Conservation (phyloP, 2,888 invertebrate genomes). For the Lithodes maja region DNA sequence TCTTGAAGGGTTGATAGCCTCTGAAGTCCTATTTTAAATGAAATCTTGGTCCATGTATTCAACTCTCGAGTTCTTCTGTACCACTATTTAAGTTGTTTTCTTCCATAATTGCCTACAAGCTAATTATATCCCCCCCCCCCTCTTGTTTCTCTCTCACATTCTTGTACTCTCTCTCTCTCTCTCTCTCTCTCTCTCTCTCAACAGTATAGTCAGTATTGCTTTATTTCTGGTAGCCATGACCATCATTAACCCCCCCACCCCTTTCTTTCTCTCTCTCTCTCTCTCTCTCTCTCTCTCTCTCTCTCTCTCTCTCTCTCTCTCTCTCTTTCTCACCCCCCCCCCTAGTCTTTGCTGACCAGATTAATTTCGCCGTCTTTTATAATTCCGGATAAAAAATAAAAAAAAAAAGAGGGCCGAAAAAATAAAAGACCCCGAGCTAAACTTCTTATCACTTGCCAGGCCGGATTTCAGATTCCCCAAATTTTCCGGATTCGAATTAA, state of each 20-base stretch:
- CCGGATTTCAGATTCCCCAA: neutral
- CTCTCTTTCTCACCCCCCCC: neutral
- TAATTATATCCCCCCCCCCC: neutral
- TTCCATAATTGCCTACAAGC: too few relatives aligned
- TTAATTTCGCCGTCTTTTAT: neutral
- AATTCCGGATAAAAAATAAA: neutral
- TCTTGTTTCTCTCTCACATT: neutral
- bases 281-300: neutral
- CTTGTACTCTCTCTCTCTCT: neutral
- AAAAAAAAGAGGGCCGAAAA: neutral
- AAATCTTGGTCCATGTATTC: too few relatives aligned
- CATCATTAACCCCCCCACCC: neutral
- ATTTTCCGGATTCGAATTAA: neutral
- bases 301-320: neutral
- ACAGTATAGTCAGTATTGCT: neutral
- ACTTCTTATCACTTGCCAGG: neutral
- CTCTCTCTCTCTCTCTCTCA: conserved; percentile 13
- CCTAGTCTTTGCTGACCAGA: neutral
- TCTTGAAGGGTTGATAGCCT: too few relatives aligned
- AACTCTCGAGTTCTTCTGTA: too few relatives aligned
- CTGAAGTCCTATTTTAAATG: too few relatives aligned
- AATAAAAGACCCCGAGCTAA: neutral
- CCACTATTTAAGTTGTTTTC: too few relatives aligned
- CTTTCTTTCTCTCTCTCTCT: neutral
- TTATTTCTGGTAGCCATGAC: neutral